These are phyloP conservation scores for Parasteatoda lunata DNA, from an alignment of 2,888 invertebrate genomes.

Conservation along the genomic window DNA sequence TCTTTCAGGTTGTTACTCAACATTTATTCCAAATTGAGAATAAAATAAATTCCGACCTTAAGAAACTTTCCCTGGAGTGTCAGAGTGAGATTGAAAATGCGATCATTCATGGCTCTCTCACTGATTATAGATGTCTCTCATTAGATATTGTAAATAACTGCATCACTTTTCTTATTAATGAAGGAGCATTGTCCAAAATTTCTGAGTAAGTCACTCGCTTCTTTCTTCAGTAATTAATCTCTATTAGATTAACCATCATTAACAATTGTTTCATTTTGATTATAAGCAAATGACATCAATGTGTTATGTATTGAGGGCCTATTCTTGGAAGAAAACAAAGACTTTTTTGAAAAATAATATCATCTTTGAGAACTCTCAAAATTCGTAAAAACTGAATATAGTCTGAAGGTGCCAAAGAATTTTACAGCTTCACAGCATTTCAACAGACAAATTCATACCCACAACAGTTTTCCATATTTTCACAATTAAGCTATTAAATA, in stretches of 20 bases:
- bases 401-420: too few species aligned
- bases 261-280: neutral
- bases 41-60: conserved; percentile 4
- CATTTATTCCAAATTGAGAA: conserved; percentile 17
- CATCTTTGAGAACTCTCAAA: too few species aligned
- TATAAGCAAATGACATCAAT: neutral
- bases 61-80: conserved; percentile 37
- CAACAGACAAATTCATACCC: too few species aligned
- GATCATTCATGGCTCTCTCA: conserved; percentile 17
- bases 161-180: conserved; percentile 48
- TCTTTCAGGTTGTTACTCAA: conserved; percentile 35
- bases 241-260: neutral
- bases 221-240: neutral
- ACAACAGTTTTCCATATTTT: too few species aligned
- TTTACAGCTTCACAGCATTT: too few species aligned
- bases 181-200: conserved; percentile 34
- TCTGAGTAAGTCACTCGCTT: conserved; percentile 34
- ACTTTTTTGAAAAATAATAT: neutral
- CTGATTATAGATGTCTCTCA: conserved; percentile 57
- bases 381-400: too few species aligned
- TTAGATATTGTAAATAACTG: conserved; percentile 63
- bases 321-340: neutral
- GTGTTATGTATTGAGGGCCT: neutral
- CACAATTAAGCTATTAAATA: too few species aligned
- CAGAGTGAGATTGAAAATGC: conserved; percentile 39